Conservation (phyloP, 2,113 vertebrate species). For the Promerops cafer region DNA sequence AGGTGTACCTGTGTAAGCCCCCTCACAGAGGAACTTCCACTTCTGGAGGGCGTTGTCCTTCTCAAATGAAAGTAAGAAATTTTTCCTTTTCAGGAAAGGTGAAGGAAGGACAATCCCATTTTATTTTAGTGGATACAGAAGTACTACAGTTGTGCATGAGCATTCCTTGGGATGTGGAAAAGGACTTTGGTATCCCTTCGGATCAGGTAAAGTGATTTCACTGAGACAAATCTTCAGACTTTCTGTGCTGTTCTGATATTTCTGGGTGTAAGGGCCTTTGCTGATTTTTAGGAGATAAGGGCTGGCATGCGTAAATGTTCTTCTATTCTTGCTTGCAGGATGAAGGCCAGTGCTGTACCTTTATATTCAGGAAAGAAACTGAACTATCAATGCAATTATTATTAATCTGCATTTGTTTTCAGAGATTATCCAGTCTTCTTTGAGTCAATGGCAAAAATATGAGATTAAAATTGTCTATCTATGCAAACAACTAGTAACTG, state of each 20-base stretch:
- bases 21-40: background rate
- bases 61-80: background rate
- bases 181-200: background rate
- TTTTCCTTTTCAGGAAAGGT: background rate
- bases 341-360: background rate
- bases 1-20: background rate
- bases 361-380: background rate
- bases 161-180: background rate
- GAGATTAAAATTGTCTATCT: background rate
- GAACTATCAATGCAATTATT: background rate
- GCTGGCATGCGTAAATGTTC: background rate
- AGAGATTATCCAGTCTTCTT: background rate
- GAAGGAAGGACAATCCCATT: background rate
- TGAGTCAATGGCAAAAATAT: background rate
- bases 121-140: background rate
- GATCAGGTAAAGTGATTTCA: background rate
- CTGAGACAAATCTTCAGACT: background rate
- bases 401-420: background rate
- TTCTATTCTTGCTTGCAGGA: background rate
- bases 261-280: background rate
- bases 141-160: background rate
- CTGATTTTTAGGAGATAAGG: background rate
- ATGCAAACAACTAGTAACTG: background rate
- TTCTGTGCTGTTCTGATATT: background rate
- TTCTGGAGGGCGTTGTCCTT: background rate